phyloP scores from a whole-genome alignment of 1,140 invertebrate genomes.

The Mesaphorura yosii region DNA sequence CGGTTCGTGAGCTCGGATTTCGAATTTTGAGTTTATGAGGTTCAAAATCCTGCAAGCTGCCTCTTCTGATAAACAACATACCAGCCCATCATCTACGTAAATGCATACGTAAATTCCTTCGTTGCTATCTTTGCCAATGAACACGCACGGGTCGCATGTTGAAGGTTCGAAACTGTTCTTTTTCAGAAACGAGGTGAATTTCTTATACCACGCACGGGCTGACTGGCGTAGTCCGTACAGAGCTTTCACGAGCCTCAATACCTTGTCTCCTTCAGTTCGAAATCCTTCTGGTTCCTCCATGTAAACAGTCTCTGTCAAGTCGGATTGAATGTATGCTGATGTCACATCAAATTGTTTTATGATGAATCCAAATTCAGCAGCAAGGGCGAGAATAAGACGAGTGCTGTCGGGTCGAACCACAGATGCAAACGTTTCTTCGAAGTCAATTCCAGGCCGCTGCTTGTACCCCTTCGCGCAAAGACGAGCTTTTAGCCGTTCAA shows the following conservation, averaged over 20 bases:
- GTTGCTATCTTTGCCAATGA: conserved; percentile 28
- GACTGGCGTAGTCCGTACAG: conserved; percentile 40
- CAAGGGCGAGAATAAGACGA: conserved; percentile 28
- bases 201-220: conserved; percentile 36
- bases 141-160: conserved; percentile 36
- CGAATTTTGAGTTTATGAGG: conserved; percentile 27
- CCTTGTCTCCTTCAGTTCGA: conserved; percentile 1
- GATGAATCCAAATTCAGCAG: conserved; percentile 26
- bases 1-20: conserved; percentile 20
- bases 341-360: conserved; percentile 36
- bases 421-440: conserved; percentile 37
- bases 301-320: conserved; percentile 35
- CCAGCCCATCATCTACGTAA: conserved; percentile 41
- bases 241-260: conserved; percentile 34
- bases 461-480: conserved; percentile 37
- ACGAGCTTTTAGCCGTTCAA: conserved; percentile 33
- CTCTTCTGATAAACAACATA: conserved; percentile 19
- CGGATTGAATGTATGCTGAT: conserved; percentile 36
- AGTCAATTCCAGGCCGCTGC: conserved; percentile 37
- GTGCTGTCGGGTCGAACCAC: conserved; percentile 35
- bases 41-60: conserved; percentile 21
- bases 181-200: conserved; percentile 26
- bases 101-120: conserved; percentile 33
- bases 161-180: conserved; percentile 32
- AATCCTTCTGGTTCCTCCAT: conserved; percentile 30